A percentile compares a stretch with the other conserved stretches of the same genome.
Conservation (phyloP, 2,797 vertebrate genomes). For the Myotis myotis region DNA sequence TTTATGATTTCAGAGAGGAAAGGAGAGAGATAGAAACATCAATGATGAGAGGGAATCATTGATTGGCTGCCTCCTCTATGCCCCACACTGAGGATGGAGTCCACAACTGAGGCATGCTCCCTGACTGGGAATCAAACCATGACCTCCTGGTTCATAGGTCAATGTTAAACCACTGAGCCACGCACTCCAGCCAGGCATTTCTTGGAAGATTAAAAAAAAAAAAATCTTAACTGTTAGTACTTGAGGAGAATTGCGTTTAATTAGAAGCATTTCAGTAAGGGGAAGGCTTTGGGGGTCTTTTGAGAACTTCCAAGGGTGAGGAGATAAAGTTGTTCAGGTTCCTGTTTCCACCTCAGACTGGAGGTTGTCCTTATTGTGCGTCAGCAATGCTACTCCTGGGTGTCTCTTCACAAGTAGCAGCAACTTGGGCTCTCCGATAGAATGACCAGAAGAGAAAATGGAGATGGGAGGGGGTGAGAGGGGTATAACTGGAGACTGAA, state of each 20-base stretch:
- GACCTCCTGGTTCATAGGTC: no score
- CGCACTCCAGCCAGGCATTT: neutral
- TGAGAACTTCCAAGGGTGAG: neutral
- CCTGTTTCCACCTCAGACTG: neutral
- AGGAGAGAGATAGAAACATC: no score
- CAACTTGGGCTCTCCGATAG: neutral
- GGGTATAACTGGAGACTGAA: neutral
- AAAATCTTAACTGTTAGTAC: neutral
- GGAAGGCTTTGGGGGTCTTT: neutral
- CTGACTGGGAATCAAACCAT: no score
- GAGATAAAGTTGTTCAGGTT: neutral
- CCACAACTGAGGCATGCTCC: no score
- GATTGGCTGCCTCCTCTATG: no score
- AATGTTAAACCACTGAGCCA: no score
- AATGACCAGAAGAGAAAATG: neutral
- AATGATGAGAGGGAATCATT: no score
- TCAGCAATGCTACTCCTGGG: neutral
- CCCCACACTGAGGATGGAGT: no score
- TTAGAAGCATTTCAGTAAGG: neutral
- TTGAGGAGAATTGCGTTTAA: neutral
- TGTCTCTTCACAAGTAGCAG: neutral
- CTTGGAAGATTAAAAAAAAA: neutral
- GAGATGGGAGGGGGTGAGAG: neutral
- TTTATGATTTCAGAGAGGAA: no score
- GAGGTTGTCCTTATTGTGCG: neutral